These are phyloP conservation scores for Aldabrachelys gigantea DNA, from an alignment of 2,113 vertebrate genomes.

Conservation along the genomic window DNA sequence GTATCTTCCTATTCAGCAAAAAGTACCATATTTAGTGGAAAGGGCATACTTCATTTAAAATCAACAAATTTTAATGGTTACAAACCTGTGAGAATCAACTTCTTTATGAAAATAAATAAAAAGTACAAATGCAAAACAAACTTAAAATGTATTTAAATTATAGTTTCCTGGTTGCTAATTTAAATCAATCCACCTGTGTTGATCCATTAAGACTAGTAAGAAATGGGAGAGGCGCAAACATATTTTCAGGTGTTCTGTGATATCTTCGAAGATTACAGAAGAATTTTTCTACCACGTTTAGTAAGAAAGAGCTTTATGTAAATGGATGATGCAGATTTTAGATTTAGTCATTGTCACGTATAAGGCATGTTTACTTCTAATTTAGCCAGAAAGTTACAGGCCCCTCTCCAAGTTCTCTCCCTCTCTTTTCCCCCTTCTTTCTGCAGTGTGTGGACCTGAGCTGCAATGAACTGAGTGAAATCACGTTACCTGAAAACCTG, in stretches of 20 bases:
- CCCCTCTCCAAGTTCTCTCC: background rate
- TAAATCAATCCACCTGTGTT: background rate
- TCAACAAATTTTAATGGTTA: background rate
- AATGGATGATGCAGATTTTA: background rate
- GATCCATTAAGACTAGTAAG: background rate
- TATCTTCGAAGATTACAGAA: constrained; percentile 17
- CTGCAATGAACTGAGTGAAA: constrained; percentile 95
- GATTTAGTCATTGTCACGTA: background rate
- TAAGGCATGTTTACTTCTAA: background rate
- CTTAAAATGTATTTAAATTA: background rate
- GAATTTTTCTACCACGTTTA: background rate
- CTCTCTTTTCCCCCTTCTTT: constrained; percentile 24
- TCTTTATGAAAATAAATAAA: background rate
- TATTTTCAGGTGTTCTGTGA: constrained; percentile 27
- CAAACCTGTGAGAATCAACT: background rate
- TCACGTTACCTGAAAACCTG: constrained; percentile 93
- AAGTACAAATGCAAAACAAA: background rate
- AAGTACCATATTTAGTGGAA: background rate
- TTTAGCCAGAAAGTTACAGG: background rate
- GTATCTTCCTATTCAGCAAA: background rate
- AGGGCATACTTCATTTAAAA: background rate
- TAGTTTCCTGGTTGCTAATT: background rate
- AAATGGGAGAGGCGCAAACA: background rate
- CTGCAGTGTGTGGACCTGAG: constrained; percentile 95
- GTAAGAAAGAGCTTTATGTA: background rate